phyloP scores from a whole-genome alignment of 2,888 invertebrate species.

The Andrena bicolor region DNA sequence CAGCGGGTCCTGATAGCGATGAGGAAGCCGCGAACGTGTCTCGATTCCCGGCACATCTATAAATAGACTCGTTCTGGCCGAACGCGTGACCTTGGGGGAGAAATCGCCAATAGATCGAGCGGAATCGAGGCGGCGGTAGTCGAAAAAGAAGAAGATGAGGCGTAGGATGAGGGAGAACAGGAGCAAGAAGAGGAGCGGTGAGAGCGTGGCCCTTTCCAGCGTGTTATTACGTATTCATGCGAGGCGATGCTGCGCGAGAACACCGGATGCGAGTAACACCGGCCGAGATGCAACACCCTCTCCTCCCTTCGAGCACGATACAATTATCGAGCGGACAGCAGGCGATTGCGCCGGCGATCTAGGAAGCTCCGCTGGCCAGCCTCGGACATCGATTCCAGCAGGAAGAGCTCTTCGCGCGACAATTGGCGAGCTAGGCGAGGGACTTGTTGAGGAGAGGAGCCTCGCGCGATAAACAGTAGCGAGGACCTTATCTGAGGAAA shows the following conservation, averaged over 20 bases:
- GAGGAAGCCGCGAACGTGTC: slow-evolving; percentile 10
- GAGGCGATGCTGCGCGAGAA: neutral
- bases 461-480: too few relatives aligned
- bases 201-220: slow-evolving; percentile 11
- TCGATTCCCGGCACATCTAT: slow-evolving; percentile 49
- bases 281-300: neutral
- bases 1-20: slow-evolving; percentile 10
- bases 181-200: neutral
- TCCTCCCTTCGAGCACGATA: neutral
- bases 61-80: slow-evolving; percentile 68
- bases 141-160: slow-evolving; percentile 15
- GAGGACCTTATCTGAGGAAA: neutral
- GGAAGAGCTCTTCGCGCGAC: neutral
- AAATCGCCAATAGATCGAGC: slow-evolving; percentile 62
- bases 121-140: slow-evolving; percentile 24
- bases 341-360: neutral
- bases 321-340: slow-evolving; percentile 11
- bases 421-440: neutral
- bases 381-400: neutral
- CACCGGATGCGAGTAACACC: slow-evolving; percentile 25
- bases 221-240: slow-evolving; percentile 46
- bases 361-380: neutral
- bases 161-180: neutral
- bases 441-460: neutral
- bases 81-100: slow-evolving; percentile 64